Percentiles rank a stretch among this genome's conserved stretches.
Conservation (phyloP, 2,113 vertebrate genomes). For the Nibea coibor region DNA sequence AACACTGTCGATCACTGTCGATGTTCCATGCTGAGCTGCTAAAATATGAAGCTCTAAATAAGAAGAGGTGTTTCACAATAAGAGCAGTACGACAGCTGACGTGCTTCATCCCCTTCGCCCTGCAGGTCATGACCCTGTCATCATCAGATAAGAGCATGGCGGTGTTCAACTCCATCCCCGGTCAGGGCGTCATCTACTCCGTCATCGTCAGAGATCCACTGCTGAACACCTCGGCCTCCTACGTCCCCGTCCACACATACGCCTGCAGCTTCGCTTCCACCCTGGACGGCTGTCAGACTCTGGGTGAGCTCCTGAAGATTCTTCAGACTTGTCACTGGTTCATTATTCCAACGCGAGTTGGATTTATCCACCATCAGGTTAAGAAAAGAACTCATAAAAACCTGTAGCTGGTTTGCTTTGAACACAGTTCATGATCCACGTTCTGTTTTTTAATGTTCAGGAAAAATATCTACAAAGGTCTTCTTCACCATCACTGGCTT, state of each 20-base stretch:
- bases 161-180: constrained; percentile 89
- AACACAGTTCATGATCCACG: background rate
- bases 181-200: constrained; percentile 93
- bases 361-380: background rate
- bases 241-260: constrained; percentile 92
- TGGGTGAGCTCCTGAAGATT: constrained; percentile 79
- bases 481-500: constrained; percentile 90
- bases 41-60: too few species aligned
- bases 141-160: constrained; percentile 82
- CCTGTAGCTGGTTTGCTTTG: background rate
- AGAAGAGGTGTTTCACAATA: background rate
- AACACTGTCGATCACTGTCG: background rate
- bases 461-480: constrained; percentile 89
- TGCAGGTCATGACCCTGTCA: constrained; percentile 86
- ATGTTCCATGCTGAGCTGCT: background rate
- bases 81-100: background rate
- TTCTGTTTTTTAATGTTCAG: constrained; percentile 73
- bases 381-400: background rate
- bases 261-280: constrained; percentile 88
- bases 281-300: constrained; percentile 85
- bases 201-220: constrained; percentile 92
- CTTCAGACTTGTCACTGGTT: background rate
- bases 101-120: too few species aligned
- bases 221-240: constrained; percentile 90
- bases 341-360: background rate